phyloP scores from a whole-genome alignment of 2,888 invertebrate genomes.

The Antheraea assamensis region DNA sequence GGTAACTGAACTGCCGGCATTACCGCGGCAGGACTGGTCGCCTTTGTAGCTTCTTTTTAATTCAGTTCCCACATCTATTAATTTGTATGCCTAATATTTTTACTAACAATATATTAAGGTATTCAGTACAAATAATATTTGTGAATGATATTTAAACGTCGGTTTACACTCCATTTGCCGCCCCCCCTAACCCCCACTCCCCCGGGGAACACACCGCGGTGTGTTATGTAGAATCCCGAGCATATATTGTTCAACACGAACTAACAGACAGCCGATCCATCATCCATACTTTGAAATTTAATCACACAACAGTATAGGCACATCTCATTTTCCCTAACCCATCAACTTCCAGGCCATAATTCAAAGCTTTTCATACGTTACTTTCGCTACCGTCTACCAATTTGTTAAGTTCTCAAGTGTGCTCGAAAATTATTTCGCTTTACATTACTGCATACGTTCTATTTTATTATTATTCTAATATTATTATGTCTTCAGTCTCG shows the following conservation, averaged over 20 bases:
- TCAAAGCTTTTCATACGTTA: conserved; percentile 25
- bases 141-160: not conserved
- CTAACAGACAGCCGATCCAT: conserved; percentile 15
- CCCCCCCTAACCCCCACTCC: not conserved
- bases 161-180: not conserved
- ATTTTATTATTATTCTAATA: not conserved
- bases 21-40: too few relatives aligned
- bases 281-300: conserved; percentile 20
- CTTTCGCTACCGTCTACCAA: conserved; percentile 17
- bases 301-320: conserved; percentile 21
- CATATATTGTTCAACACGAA: conserved; percentile 4
- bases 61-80: too few relatives aligned
- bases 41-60: too few relatives aligned
- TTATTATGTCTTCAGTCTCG: not conserved
- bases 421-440: not conserved
- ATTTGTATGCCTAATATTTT: too few relatives aligned
- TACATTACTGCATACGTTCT: conserved; percentile 4
- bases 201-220: not conserved
- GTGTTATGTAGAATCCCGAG: conserved; percentile 2
- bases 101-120: not conserved
- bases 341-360: conserved; percentile 24
- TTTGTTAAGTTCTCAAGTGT: not conserved
- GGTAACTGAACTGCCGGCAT: too few relatives aligned
- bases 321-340: conserved; percentile 23
- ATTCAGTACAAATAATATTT: not conserved